These are phyloP conservation scores for Probosciger aterrimus DNA, from an alignment of 2,113 vertebrate species.

Conservation along the genomic window DNA sequence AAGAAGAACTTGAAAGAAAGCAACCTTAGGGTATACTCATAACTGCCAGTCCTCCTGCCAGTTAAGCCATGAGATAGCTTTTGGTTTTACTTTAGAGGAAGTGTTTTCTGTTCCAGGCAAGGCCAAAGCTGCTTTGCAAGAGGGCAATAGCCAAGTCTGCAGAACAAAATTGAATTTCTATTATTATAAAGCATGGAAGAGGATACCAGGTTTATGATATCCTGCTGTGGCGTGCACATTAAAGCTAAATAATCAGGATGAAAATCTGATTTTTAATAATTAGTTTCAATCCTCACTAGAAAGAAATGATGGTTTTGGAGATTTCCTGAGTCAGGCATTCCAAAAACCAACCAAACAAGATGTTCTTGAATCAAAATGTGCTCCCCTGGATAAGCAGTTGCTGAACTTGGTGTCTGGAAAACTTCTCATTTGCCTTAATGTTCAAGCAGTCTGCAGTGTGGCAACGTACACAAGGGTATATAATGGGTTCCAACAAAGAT, in stretches of 20 bases:
- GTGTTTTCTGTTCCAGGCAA: constrained; percentile 18
- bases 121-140: constrained; percentile 36
- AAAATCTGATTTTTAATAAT: neutral
- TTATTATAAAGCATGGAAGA: neutral
- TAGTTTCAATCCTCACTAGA: neutral
- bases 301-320: neutral
- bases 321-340: neutral
- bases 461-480: neutral
- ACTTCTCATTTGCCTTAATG: neutral
- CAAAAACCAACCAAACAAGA: neutral
- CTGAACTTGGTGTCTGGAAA: neutral
- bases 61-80: constrained; percentile 42
- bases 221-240: neutral
- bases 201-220: neutral
- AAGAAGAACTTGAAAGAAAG: constrained; percentile 13
- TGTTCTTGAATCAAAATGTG: neutral
- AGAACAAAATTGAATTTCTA: neutral
- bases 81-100: constrained; percentile 27
- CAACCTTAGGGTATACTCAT: constrained; percentile 10
- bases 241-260: neutral
- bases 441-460: neutral
- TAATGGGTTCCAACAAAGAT: neutral
- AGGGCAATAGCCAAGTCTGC: neutral
- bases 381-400: neutral
- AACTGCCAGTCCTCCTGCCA: constrained; percentile 31